Conservation (phyloP, 2,888 invertebrate genomes). For the Drosophila mimica region DNA sequence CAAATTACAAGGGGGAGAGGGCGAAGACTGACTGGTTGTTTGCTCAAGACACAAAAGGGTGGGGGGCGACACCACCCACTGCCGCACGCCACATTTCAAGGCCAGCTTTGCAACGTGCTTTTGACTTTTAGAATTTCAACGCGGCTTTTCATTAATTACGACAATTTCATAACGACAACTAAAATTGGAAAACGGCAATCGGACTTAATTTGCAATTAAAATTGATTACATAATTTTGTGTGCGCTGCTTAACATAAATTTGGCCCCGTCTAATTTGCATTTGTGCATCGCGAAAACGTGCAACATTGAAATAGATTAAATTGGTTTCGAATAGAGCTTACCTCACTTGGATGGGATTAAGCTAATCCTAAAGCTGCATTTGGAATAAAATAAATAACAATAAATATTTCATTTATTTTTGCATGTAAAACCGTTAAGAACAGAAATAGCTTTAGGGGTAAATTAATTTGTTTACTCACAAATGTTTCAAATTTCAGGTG, state of each 20-base stretch:
- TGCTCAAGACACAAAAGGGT: constrained; percentile 10
- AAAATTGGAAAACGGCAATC: constrained; percentile 22
- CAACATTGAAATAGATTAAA: constrained; percentile 35
- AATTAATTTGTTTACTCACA: neutral
- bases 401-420: rapidly evolving
- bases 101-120: constrained; percentile 23
- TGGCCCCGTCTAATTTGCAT: constrained; percentile 40
- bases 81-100: neutral
- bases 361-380: constrained; percentile 32
- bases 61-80: neutral
- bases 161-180: constrained; percentile 20
- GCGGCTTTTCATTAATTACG: constrained; percentile 51
- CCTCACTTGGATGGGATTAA: constrained; percentile 10
- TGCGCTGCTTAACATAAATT: constrained; percentile 4
- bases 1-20: constrained; percentile 55
- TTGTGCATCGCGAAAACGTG: constrained; percentile 29
- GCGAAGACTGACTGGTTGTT: neutral
- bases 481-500: neutral
- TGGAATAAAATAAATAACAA: neutral
- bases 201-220: constrained; percentile 39
- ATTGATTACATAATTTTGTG: constrained; percentile 50
- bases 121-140: constrained; percentile 9
- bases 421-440: neutral
- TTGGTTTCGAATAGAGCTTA: constrained; percentile 8
- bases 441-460: neutral